These are phyloP conservation scores for Carlito syrichta DNA, from an alignment of 2,113 vertebrate genomes.

Conservation along the genomic window DNA sequence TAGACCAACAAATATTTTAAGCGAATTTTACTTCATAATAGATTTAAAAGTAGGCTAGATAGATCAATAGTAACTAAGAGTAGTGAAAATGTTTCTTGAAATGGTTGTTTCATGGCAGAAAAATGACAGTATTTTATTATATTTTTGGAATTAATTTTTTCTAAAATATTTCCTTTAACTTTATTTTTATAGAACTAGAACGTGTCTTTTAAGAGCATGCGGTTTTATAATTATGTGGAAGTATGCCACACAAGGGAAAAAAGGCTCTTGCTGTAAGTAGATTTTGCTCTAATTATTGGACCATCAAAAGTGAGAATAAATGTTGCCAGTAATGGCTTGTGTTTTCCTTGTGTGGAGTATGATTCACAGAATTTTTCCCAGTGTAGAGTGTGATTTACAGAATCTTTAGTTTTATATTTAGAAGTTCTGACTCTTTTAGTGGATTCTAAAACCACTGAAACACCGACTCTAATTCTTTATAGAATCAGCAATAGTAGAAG, in stretches of 20 bases:
- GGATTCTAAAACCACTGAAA: background rate
- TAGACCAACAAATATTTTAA: constrained; percentile 57
- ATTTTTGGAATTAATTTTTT: constrained; percentile 55
- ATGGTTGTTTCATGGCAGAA: constrained; percentile 61
- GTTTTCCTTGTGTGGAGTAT: background rate
- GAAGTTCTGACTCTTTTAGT: background rate
- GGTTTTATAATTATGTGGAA: constrained; percentile 47
- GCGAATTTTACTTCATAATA: constrained; percentile 38
- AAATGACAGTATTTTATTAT: constrained; percentile 54
- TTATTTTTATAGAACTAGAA: constrained; percentile 48
- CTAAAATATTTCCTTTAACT: constrained; percentile 61
- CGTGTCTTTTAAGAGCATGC: background rate
- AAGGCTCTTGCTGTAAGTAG: background rate
- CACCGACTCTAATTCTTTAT: background rate
- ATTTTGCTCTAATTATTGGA: constrained; percentile 37
- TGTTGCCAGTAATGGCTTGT: background rate
- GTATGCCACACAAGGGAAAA: background rate
- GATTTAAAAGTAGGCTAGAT: background rate
- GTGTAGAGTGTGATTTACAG: background rate
- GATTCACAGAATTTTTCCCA: background rate
- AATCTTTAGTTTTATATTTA: background rate
- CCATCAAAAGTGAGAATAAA: constrained; percentile 22
- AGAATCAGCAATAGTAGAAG: background rate
- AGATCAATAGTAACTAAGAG: constrained; percentile 33
- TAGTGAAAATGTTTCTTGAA: constrained; percentile 59